A percentile compares a stretch with the other conserved stretches of the same genome.
Evolutionary conservation across 2,113 vertebrate species (phyloP).

Genomic region (Rutilus rutilus): DNA sequence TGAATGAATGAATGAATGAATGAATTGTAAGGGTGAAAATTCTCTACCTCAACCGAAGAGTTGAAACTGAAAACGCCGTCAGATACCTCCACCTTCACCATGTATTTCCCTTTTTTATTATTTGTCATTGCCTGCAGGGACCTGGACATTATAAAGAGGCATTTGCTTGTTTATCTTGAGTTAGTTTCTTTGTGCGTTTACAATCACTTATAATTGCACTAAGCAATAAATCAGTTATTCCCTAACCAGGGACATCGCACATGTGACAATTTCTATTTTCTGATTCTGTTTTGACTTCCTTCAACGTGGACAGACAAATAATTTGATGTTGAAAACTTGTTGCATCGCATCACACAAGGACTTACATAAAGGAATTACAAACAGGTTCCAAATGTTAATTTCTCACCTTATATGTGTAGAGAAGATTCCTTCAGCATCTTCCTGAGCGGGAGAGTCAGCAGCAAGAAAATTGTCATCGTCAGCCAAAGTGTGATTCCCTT

Average conservation of each 20-base stretch:
- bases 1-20: neutral
- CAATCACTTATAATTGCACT: no score
- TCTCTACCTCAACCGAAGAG: conserved; percentile 77
- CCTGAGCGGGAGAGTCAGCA: conserved; percentile 50
- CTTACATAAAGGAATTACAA: neutral
- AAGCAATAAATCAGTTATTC: no score
- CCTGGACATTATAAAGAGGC: conserved; percentile 67
- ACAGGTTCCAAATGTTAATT: neutral
- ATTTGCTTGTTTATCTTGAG: neutral
- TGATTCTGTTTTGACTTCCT: neutral
- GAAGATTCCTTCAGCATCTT: conserved; percentile 50
- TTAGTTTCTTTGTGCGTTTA: neutral
- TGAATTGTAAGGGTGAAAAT: neutral
- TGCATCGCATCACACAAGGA: neutral
- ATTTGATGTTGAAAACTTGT: neutral
- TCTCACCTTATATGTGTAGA: conserved; percentile 75
- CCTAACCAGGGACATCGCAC: neutral
- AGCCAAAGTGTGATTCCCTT: neutral
- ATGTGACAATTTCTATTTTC: neutral
- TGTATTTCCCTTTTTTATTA: conserved; percentile 82
- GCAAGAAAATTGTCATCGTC: conserved; percentile 71
- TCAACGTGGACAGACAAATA: neutral
- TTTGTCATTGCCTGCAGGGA: conserved; percentile 75
- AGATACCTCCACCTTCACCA: conserved; percentile 76
- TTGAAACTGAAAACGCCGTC: conserved; percentile 56